Conservation (phyloP, 2,888 invertebrate genomes). For the Stenurella melanura region DNA sequence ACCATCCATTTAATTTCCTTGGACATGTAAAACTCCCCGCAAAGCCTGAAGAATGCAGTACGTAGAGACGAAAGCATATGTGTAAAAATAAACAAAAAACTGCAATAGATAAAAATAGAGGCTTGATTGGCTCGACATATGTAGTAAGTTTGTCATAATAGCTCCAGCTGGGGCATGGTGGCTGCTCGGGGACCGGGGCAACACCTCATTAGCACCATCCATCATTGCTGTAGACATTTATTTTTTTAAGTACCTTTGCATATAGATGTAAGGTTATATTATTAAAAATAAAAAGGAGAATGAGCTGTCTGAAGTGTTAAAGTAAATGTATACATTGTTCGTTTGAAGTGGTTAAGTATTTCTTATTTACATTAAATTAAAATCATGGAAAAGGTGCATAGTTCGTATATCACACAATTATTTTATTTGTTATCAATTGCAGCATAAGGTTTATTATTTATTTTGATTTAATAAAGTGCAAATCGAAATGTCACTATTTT, state of each 20-base stretch:
- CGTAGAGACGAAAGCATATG: slow-evolving; percentile 46
- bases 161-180: slow-evolving; percentile 61
- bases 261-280: slow-evolving; percentile 38
- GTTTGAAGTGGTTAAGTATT: slow-evolving; percentile 19
- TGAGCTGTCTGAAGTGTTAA: slow-evolving; percentile 36
- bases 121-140: slow-evolving; percentile 65
- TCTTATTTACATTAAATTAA: slow-evolving; percentile 11
- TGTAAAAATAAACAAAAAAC: slow-evolving; percentile 62
- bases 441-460: not conserved
- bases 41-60: slow-evolving; percentile 25
- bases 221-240: slow-evolving; percentile 65
- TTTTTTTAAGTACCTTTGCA: slow-evolving; percentile 46
- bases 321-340: slow-evolving; percentile 28
- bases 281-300: slow-evolving; percentile 35
- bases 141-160: slow-evolving; percentile 66
- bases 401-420: not conserved
- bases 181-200: slow-evolving; percentile 54
- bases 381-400: not conserved
- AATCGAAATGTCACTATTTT: not conserved
- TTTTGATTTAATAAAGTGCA: not conserved
- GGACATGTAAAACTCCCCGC: slow-evolving; percentile 14
- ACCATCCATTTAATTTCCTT: slow-evolving; percentile 11
- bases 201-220: slow-evolving; percentile 71
- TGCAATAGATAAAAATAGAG: slow-evolving; percentile 66
- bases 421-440: not conserved